Base-by-base conservation (phyloP, 2,797 vertebrate species). In the Enteromius mattozi region DNA sequence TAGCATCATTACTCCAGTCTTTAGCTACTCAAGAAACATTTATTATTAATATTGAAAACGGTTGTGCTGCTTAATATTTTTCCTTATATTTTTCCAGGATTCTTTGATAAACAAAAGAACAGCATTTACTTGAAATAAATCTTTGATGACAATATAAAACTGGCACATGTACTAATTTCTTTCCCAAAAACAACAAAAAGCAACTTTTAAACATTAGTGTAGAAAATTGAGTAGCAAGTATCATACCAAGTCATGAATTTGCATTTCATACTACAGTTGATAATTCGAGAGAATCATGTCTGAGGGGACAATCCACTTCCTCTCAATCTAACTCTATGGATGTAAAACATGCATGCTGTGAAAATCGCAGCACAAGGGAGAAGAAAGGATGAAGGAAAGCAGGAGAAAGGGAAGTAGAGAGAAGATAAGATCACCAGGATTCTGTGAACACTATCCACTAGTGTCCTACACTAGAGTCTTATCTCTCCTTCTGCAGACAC, bases 361-460 rank as follows among this genome's bases (percentile, higher is more conserved):
- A 87, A 86, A 89, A 88, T 86, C 81, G 68, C 89, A 88, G 81
- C 65, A 77, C 65, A 40, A 82, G 75, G 6, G 61, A 68, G 51
- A 84, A 69, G 70, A 65, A 54, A 59, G 66, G 40, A 56, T 61
- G 77, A 54, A 24, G 66, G 80, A 84, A 40, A 87, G 88, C 75
- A 33, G 61, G 85, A 86, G 70, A 87, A 78, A 72, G 65, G 75
- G 84, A 86, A 85, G 85, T 49, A 77, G 77, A 85, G 74, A 24
- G 47, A 42, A 91, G 93, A 95, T 94, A 94, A 94, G 92, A 95
- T 95, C 94, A 91, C 89, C 90, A 92, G 92, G 94, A 92, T 93
- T 93, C 93, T 94, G 93, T 94, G 94, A 95, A 95, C 94, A 95
- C 91, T 94, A 93, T 94, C 94, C 95, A 92, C 93, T 90, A 93